Evolutionary conservation across 2,888 invertebrate genomes (phyloP), one percentile per base, ranked within the genome.

Genomic region (Tuta absoluta): DNA sequence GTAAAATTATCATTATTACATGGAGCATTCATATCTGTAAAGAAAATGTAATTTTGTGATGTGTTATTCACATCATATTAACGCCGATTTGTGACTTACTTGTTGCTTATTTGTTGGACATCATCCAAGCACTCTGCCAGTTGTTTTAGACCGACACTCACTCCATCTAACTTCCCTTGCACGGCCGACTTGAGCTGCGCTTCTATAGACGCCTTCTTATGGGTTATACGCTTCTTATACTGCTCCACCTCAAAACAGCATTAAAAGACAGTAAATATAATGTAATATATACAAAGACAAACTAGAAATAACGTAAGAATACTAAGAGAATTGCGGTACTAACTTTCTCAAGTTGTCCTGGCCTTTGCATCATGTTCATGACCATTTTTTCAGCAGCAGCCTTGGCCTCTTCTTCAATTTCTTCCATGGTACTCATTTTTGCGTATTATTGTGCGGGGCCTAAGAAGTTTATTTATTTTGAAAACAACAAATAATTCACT

Each of bases 151-250:
- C 99, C 99, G 12, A 97, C 96, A 73, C 97, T 94, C 0, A 99
- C 99, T 0, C 98, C 99, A 87, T 99, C 99, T 63, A 99, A 89
- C 87, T 99, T 99, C 69, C 98, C 98, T 85, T 99, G 99, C 92
- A 99, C 98, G 0, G 98, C 98, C n/a, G 99, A 98, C 88, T 99
- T 99, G 23, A 99, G 83, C 93, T 98, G 96, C 0, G 98, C 97
- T 84, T 98, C 98, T 10, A 98, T 97, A 3, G 98, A 97, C 0
- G 96, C 96, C 91, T 98, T 96, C 74, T 96, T 96, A 66, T 96
- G 93, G 11, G 94, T 93, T 67, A 95, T 94, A 74, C 95, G 89
- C 70, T 95, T 93, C 81, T 95, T 95, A 74, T 95, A 95, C 78
- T 96, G 95, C 75, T 96, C 96, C 5, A 96, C 95, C 93, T 95